Base-by-base conservation (phyloP, 2,113 vertebrate species). In the Trachemys scripta region DNA sequence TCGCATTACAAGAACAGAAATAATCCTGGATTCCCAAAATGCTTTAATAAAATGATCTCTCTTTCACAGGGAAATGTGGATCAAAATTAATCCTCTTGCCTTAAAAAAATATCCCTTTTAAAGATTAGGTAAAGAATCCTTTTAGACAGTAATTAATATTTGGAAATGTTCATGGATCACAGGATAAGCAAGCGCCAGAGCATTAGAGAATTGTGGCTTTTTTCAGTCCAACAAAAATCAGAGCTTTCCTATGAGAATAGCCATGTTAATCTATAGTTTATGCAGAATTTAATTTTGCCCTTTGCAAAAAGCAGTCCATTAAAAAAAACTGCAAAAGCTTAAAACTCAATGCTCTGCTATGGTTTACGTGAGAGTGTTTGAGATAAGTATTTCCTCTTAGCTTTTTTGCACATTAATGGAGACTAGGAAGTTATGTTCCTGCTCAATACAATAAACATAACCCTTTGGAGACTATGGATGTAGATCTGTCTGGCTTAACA, bases 41-140 rank as follows among this genome's bases (percentile, higher is more conserved):
- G 53, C 56, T 90, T 93, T 11, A 91, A 6, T 45, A 80, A 93
- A 88, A 9, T 9, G 1, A 62, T 84, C 42, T 92, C 27, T 81
- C 57, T 91, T 93, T 93, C 54, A 69, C 57, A 80, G 86, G 16
- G 19, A 42, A 96, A 78, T 78, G 3, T 22, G 10, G 31, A 95
- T 89, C 12, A 91, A 96, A 95, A 94, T 45, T 56, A 97, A 90
- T 50, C 76, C 1, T 93, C 92, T 87, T 87, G 24, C 45, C 27
- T 89, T 84, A 65, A 5, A 50, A 69, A 82, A 79, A 78, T 47
- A 92, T 38, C 2, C 3, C 89, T 82, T 65, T 83, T 59, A 25
- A 54, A 95, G 38, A 85, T 92, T 78, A 94, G 51, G n/a, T 35
- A 95, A 95, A 92, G 25, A 87, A 94, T 72, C 38, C 42, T 38